Evolutionary conservation across 2,113 vertebrate species (phyloP), one percentile per base, ranked within the genome.

Genomic region (Rhineura floridana): DNA sequence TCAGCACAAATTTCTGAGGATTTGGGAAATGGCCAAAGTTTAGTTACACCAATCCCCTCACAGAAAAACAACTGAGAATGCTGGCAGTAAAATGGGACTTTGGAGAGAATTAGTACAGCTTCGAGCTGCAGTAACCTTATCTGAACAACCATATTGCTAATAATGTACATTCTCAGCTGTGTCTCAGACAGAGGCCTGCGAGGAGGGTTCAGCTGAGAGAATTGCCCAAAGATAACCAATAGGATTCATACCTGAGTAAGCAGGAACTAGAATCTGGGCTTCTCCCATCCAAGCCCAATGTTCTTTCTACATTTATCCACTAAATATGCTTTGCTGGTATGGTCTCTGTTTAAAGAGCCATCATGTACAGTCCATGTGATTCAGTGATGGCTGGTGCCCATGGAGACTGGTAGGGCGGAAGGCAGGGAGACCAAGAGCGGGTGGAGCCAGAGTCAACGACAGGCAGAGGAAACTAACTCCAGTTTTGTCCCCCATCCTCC

Each of bases 21-120:
- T 36, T 65, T 81, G 86, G 79, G 39, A 62, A 82, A 33, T 55
- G 39, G 48, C 77, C 65, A 86, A 79, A 42, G 28, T 36, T 55
- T 81, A 17, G 44, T 81, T 62, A 50, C 10, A 81, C 33, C 42
- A 75, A 1, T 75, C 12, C 59, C 80, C 28, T 81, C 42, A 12
- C 15, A 87, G 42, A 87, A 33, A 87, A 63, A 87, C 78, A 63
- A 42, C 52, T 82, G 79, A 70, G 69, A 82, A 87, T 30, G 69
- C 52, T 82, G 52, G 52, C 39, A 46, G 17, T 39, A 70, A 62
- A 39, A 63, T 39, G 39, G 50, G 19, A 59, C 42, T 81, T 59
- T 46, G 2, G 6, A 70, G 39, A 81, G 85, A 77, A 85, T 46
- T 44, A 80, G 46, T 81, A 87, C 85, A 80, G 42, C 77, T 81